A percentile compares a stretch with the other conserved stretches of the same genome.
phyloP scores from a whole-genome alignment of 2,888 invertebrate species.

The Pedicia rivosa region DNA sequence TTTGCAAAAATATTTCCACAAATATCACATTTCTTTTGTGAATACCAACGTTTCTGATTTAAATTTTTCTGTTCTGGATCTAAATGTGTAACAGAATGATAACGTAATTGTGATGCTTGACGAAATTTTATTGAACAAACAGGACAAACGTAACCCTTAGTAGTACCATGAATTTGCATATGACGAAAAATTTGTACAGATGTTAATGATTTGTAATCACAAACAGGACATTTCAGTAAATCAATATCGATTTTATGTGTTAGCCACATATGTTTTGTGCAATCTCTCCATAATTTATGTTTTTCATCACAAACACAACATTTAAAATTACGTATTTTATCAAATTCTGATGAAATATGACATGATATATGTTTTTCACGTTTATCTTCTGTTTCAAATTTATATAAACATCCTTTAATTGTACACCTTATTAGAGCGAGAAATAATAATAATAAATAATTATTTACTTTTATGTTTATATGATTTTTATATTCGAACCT shows the following conservation, averaged over 20 bases:
- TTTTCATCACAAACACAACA: conserved; percentile 36
- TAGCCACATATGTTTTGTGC: conserved; percentile 53
- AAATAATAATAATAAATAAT: background rate
- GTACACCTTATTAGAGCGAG: conserved; percentile 30
- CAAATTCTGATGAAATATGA: conserved; percentile 23
- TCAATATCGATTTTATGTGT: conserved; percentile 44
- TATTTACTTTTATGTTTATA: background rate
- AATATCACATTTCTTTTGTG: conserved; percentile 46
- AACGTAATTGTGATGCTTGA: conserved; percentile 41
- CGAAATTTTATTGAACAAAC: conserved; percentile 44
- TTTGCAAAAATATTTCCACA: conserved; percentile 53
- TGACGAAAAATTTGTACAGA: conserved; percentile 42
- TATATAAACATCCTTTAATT: conserved; percentile 35
- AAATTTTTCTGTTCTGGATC: conserved; percentile 8
- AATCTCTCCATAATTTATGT: conserved; percentile 45
- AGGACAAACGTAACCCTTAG: conserved; percentile 33
- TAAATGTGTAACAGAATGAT: conserved; percentile 35
- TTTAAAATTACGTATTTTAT: conserved; percentile 28
- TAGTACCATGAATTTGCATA: conserved; percentile 42
- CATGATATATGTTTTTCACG: conserved; percentile 35
- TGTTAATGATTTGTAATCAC: conserved; percentile 38
- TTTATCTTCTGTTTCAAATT: conserved; percentile 32
- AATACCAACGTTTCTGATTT: conserved; percentile 31
- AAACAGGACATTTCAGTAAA: conserved; percentile 39
- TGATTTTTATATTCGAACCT: background rate